Base-by-base conservation (phyloP, 2,113 vertebrate genomes). In the Spheniscus mendiculus region DNA sequence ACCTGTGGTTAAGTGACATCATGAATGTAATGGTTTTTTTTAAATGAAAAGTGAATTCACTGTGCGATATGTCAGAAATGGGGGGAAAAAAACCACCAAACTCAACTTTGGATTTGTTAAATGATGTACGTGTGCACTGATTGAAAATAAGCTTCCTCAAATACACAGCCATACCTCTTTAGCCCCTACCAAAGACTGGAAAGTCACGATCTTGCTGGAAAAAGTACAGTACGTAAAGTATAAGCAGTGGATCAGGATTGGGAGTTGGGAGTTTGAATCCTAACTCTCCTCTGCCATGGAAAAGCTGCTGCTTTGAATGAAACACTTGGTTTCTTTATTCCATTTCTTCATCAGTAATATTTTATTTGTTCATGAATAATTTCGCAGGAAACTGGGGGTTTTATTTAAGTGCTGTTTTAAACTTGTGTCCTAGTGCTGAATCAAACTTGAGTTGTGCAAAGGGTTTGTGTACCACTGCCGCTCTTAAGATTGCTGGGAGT, bases 401-500 rank as follows among this genome's bases (percentile, higher is more conserved):
- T 58, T 38, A 5, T 66, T n/a, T 25, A 40, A 56, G n/a, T 34
- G 42, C 16, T 23, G 11, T 63, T 84, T 70, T 81, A 59, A 84
- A 29, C 56, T 59, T 34, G 19, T 50, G 53, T 47, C 47, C 47
- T 12, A 29, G 30, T 1, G 2, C 55, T 62, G 47, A 40, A 23
- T 84, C 15, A 25, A 32, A 25, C 23, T 5, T 15, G 27, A 36
- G 40, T 11, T 38, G 27, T 23, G 29, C 26, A 15, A 8, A 40
- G 29, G 26, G 10, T 17, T 80, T 0, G 2, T 25, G 71, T n/a
- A 7, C 18, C 29, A 1, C 9, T 13, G 73, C 40, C 2, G 3
- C 69, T 63, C 36, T 52, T 27, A 17, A 14, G 55, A 8, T 15
- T 52, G 36, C 81, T 49, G 44, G 13, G 23, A 63, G 49, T 21